Evolutionary conservation across 2,888 invertebrate species (phyloP).

Genomic region (Xanthorhoe spadicearia): DNA sequence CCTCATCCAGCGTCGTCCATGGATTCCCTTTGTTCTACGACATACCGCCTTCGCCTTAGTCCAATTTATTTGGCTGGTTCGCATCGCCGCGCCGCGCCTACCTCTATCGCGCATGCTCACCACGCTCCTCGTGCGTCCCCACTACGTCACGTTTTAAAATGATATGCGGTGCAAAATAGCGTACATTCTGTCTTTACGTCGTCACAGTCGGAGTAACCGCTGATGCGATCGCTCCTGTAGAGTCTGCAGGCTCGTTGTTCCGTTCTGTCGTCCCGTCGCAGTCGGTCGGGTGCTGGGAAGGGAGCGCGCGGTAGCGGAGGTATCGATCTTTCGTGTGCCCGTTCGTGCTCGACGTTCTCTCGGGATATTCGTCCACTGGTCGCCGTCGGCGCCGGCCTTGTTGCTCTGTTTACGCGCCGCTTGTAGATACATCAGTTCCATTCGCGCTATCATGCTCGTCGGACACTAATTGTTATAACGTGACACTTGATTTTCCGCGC

Average conservation of each 20-base stretch:
- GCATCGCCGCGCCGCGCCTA: constrained; percentile 79
- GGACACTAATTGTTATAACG: constrained; percentile 69
- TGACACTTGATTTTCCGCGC: constrained; percentile 61
- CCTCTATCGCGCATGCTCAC: constrained; percentile 74
- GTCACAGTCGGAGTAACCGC: constrained; percentile 55
- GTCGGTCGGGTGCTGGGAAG: constrained; percentile 66
- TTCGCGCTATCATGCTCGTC: constrained; percentile 76
- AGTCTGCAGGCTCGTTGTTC: constrained; percentile 44
- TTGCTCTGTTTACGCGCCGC: constrained; percentile 75
- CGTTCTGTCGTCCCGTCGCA: constrained; percentile 49
- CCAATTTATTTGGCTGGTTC: constrained; percentile 59
- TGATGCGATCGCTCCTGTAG: constrained; percentile 55
- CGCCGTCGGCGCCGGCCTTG: constrained; percentile 82
- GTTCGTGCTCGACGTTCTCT: constrained; percentile 76
- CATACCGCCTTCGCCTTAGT: constrained; percentile 58
- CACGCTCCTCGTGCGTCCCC: constrained; percentile 66
- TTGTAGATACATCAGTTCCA: constrained; percentile 63
- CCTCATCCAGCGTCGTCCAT: constrained; percentile 60
- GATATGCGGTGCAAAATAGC: constrained; percentile 66
- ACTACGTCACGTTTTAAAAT: constrained; percentile 73
- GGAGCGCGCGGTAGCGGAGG: constrained; percentile 72
- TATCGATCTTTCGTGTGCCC: constrained; percentile 80
- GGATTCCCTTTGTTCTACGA: constrained; percentile 68
- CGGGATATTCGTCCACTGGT: constrained; percentile 79
- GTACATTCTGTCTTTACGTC: constrained; percentile 59